A percentile compares a stretch with the other conserved stretches of the same genome.
Evolutionary conservation across 2,113 vertebrate species (phyloP).

Genomic region (Pagrus major): DNA sequence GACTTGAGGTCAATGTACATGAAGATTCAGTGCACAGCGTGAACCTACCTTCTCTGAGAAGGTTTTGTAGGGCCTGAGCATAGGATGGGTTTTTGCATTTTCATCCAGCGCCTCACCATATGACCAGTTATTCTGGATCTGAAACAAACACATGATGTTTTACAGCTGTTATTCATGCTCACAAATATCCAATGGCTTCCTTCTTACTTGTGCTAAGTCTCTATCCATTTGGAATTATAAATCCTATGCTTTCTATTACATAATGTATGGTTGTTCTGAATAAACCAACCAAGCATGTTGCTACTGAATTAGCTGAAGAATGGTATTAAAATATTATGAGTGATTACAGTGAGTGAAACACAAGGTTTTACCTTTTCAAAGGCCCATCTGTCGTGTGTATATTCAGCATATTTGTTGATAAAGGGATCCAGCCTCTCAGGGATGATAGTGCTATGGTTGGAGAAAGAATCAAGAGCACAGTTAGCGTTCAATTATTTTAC

Average conservation of each 20-base stretch:
- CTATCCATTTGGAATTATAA: background rate
- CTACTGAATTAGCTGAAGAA: constrained; percentile 2
- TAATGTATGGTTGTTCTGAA: background rate
- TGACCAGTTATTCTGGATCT: constrained; percentile 96
- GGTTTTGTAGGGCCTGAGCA: constrained; percentile 95
- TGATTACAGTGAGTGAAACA: background rate
- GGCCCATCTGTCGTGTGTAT: constrained; percentile 95
- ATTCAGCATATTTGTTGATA: constrained; percentile 94
- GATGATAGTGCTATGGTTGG: constrained; percentile 89
- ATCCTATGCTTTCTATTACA: background rate
- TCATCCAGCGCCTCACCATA: constrained; percentile 92
- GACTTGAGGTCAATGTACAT: background rate
- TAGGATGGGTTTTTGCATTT: constrained; percentile 92
- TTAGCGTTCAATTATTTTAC: background rate
- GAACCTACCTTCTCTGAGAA: constrained; percentile 93
- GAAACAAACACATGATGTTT: constrained; percentile 34
- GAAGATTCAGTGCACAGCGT: background rate
- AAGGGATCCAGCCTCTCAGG: constrained; percentile 93
- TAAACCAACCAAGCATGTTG: background rate
- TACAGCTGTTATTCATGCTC: background rate
- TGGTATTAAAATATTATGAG: background rate
- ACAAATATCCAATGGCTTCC: background rate
- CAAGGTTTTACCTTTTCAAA: constrained; percentile 89
- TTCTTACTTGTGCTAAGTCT: background rate
- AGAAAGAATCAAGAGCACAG: constrained; percentile 21